Conservation (phyloP, 2,797 vertebrate species). For the Ctenopoma multispine region DNA sequence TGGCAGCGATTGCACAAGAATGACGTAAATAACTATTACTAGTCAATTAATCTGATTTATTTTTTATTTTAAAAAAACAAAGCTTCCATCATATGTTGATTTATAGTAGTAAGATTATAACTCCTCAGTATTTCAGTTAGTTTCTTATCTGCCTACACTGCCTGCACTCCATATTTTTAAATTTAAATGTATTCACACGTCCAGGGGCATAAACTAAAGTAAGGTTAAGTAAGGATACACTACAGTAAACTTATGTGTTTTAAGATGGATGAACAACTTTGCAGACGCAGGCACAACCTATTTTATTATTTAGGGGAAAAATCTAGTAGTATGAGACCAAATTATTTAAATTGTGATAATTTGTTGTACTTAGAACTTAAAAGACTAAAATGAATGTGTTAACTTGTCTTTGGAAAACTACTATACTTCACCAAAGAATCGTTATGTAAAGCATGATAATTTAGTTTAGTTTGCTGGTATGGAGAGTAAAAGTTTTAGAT, state of each 20-base stretch:
- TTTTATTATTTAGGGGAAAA: slow-evolving; percentile 1
- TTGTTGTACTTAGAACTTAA: background rate
- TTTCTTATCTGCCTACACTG: slow-evolving; percentile 6
- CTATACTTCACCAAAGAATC: background rate
- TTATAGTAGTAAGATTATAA: slow-evolving; percentile 22
- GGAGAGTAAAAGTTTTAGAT: background rate
- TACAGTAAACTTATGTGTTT: slow-evolving; percentile 15
- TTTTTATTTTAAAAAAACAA: slow-evolving; percentile 7
- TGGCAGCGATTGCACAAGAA: background rate
- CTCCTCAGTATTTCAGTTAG: slow-evolving; percentile 44
- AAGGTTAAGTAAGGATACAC: slow-evolving; percentile 25
- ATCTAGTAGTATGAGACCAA: background rate
- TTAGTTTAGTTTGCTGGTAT: background rate
- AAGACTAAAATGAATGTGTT: background rate
- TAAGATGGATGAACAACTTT: slow-evolving; percentile 11
- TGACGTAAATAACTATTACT: background rate
- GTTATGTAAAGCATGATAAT: background rate
- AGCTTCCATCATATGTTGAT: slow-evolving; percentile 22
- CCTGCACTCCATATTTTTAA: slow-evolving; percentile 25
- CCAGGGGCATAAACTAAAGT: slow-evolving; percentile 17
- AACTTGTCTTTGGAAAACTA: background rate
- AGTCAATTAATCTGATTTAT: background rate
- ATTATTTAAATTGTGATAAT: slow-evolving; percentile 17
- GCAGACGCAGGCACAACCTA: background rate
- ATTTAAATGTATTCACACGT: slow-evolving; percentile 36